A percentile compares a stretch with the other conserved stretches of the same genome.
These are phyloP conservation scores for Micromys minutus DNA, from an alignment of 2,113 vertebrate genomes.

Conservation along the genomic window DNA sequence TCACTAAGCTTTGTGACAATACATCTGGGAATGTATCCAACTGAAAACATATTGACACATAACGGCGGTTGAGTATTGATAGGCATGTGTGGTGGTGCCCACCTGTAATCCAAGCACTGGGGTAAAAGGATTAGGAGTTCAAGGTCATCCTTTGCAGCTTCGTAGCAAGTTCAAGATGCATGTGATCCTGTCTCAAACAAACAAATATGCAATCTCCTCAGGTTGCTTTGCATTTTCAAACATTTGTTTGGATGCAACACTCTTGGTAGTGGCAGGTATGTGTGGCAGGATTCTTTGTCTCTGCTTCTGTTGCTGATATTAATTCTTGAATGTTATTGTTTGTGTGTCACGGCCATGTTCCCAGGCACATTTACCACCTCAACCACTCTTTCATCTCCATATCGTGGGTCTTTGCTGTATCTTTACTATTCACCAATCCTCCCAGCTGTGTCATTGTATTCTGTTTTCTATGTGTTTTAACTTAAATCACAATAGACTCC, in stretches of 20 bases:
- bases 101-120: too few relatives aligned
- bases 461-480: neutral
- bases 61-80: neutral
- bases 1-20: neutral
- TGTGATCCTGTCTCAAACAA: neutral
- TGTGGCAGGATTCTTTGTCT: neutral
- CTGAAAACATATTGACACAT: neutral
- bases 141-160: too few relatives aligned
- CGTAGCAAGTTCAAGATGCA: neutral
- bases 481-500: neutral
- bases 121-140: neutral
- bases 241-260: rapidly evolving
- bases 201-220: neutral
- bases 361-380: neutral
- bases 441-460: neutral
- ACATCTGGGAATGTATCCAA: rapidly evolving
- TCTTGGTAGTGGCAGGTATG: neutral
- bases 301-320: neutral
- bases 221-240: rapidly evolving
- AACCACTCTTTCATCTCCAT: neutral
- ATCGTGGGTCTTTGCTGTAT: neutral
- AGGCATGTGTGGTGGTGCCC: neutral
- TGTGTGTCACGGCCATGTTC: neutral
- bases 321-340: neutral
- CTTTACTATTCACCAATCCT: neutral